Base-by-base conservation (phyloP, 2,888 invertebrate genomes). In the Tillus elongatus region DNA sequence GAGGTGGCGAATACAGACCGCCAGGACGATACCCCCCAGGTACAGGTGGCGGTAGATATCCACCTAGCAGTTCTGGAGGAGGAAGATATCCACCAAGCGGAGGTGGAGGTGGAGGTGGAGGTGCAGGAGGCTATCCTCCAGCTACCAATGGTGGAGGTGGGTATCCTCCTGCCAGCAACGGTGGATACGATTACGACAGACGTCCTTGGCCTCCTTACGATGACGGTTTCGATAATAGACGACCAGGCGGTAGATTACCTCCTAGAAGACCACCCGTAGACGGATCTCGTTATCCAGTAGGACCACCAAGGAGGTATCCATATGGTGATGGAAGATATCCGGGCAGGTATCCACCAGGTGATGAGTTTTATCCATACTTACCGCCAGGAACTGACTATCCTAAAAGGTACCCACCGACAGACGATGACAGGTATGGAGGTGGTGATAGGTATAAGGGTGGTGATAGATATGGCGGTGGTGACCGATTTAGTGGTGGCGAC, bases 261-360 rank as follows among this genome's bases (percentile, higher is more conserved):
- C 47, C 43, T 3, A 37, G 41, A 28, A 39, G 40, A 6, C 39
- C 41, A n/a, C 39, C 37, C n/a, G 33, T 33, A 9, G n/a, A n/a
- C n/a, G 35, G 41, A 12, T 35, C 16, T 19, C 16, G 36, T 27
- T 37, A 35, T 31, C 43, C 44, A 11, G 50, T 43, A 9, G 42
- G 33, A 13, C 42, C 41, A 2, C 40, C 43, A 6, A 44, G 43
- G 28, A 40, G 45, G 27, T 44, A 43, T 30, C 41, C 45, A 4
- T 33, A 26, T 9, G 36, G 46, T 14, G 41, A 44, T 29, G 43
- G 40, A 6, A 27, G 66, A 33, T 57, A 49, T 43, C 43, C 47
- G 11, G 12, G 16, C 8, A 16, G 32, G n/a, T 36, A 51, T 8
- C 64, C 67, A 11, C 50, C 40, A 16, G 64, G 59, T 16, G 71